Percentiles rank a stretch among this genome's conserved stretches.
Conservation (phyloP, 1,140 invertebrate genomes). For the Polypedilum pembai region DNA sequence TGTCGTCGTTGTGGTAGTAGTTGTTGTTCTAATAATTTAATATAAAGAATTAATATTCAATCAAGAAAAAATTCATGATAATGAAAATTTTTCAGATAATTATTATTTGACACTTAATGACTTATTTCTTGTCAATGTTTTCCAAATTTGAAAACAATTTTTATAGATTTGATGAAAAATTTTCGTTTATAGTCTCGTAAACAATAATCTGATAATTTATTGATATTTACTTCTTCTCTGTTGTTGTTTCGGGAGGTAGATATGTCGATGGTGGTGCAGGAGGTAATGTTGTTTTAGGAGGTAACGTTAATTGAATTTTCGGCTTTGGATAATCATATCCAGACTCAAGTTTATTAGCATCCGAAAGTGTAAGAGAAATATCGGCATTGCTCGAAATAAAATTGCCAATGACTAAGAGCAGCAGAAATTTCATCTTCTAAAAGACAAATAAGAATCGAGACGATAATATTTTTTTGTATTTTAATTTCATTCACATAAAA, state of each 20-base stretch:
- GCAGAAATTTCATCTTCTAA: neutral
- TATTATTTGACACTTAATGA: no score
- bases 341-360: neutral
- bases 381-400: neutral
- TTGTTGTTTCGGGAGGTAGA: neutral
- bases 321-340: conserved; percentile 21
- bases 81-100: no score
- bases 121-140: neutral
- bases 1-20: no score
- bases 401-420: neutral
- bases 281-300: neutral
- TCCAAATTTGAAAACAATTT: no score
- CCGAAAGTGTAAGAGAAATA: neutral
- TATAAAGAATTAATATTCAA: no score
- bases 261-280: neutral
- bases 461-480: no score
- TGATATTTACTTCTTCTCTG: neutral
- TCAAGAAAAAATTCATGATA: no score
- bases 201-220: neutral
- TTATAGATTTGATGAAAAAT: no score
- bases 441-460: no score
- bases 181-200: no score
- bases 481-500: no score
- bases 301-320: neutral
- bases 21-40: no score